Evolutionary conservation across 2,113 vertebrate genomes (phyloP).

Genomic region (Oryzias celebensis): DNA sequence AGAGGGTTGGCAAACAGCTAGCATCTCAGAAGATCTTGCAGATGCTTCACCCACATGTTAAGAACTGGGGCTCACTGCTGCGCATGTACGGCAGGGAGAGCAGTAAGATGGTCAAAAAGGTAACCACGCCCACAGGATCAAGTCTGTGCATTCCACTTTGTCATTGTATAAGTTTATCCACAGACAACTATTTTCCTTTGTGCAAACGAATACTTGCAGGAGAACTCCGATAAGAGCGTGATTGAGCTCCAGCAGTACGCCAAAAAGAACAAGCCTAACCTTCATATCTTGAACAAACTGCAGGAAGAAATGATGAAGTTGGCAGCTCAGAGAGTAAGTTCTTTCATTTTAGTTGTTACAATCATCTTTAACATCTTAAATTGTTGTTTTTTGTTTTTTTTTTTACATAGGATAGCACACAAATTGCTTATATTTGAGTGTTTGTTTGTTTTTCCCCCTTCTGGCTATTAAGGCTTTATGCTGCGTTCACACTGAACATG

Average conservation of each 20-base stretch:
- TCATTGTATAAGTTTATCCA: too few relatives aligned
- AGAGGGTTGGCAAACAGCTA: constrained; percentile 95
- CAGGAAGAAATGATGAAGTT: constrained; percentile 97
- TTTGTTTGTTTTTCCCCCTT: too few relatives aligned
- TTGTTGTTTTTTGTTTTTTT: too few relatives aligned
- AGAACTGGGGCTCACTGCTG: constrained; percentile 97
- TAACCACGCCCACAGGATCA: constrained; percentile 34
- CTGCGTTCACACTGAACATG: too few relatives aligned
- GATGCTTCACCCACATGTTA: constrained; percentile 96
- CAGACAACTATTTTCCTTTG: too few relatives aligned
- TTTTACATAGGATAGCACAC: too few relatives aligned
- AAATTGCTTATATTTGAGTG: too few relatives aligned
- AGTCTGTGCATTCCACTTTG: neutral
- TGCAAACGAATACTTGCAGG: constrained; percentile 67
- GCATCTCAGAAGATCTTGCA: constrained; percentile 98
- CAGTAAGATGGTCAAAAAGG: constrained; percentile 99
- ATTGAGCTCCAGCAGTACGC: constrained; percentile 98
- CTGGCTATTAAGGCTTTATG: too few relatives aligned
- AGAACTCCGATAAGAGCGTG: constrained; percentile 95
- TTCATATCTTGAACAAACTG: constrained; percentile 97
- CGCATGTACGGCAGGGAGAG: constrained; percentile 98
- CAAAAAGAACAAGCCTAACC: constrained; percentile 99
- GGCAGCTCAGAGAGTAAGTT: constrained; percentile 87
- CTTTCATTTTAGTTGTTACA: neutral
- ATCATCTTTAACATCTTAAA: neutral